Evolutionary conservation across 1,140 invertebrate species (phyloP).

Genomic region (Oreohelix idahoensis): DNA sequence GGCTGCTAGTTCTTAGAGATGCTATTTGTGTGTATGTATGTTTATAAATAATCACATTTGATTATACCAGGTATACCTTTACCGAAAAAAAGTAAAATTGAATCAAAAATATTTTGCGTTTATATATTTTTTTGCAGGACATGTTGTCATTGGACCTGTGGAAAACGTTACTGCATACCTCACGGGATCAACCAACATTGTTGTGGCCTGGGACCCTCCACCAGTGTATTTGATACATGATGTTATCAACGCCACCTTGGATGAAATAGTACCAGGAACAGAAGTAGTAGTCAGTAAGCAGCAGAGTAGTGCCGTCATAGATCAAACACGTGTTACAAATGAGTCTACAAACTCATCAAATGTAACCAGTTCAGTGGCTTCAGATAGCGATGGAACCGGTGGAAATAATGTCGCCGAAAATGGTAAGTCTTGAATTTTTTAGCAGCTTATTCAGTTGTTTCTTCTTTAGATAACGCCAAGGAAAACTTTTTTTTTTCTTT

Average conservation of each 20-base stretch:
- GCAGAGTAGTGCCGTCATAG: neutral
- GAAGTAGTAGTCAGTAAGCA: neutral
- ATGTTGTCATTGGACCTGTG: conserved; percentile 26
- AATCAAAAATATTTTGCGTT: too few species aligned
- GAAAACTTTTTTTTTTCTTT: too few species aligned
- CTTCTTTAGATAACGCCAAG: too few species aligned
- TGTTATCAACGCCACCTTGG: conserved; percentile 13
- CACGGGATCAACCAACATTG: neutral
- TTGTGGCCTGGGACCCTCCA: conserved; percentile 31
- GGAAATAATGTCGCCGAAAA: neutral
- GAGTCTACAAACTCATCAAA: neutral
- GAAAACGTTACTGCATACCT: conserved; percentile 35
- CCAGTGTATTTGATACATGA: conserved; percentile 17
- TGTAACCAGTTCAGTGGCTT: neutral
- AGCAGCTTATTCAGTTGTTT: too few species aligned
- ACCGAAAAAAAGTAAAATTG: too few species aligned
- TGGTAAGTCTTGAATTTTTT: neutral
- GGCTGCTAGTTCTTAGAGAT: too few species aligned
- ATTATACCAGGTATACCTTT: too few species aligned
- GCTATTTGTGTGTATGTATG: too few species aligned
- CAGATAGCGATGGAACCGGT: neutral
- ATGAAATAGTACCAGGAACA: neutral
- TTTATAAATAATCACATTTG: too few species aligned
- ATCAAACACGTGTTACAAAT: neutral
- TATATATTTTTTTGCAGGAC: neutral